A percentile compares a stretch with the other conserved stretches of the same genome.
phyloP scores from a whole-genome alignment of 2,113 vertebrate genomes.

The Triplophysa tibetana region DNA sequence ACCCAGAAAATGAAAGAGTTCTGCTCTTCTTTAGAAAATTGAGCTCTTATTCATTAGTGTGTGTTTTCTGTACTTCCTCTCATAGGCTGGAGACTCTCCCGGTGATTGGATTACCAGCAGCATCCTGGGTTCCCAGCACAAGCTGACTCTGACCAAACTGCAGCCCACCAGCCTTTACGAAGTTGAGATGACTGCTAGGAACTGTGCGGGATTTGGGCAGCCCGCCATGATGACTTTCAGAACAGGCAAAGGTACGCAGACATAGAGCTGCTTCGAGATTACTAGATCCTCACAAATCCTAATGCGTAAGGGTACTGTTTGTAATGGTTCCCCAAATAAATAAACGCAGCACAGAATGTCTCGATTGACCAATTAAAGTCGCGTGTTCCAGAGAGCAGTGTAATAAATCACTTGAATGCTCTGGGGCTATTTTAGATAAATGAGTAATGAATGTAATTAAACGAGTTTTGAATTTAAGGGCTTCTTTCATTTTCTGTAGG shows the following conservation, averaged over 20 bases:
- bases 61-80: conserved; percentile 36
- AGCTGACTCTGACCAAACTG: conserved; percentile 83
- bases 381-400: neutral
- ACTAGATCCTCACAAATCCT: neutral
- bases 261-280: neutral
- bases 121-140: conserved; percentile 84
- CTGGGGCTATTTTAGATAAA: neutral
- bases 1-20: no score
- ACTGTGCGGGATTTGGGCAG: conserved; percentile 90
- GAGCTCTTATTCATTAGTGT: neutral
- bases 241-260: conserved; percentile 79
- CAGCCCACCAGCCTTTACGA: conserved; percentile 93
- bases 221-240: conserved; percentile 98
- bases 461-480: neutral
- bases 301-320: neutral
- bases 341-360: neutral
- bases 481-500: conserved; percentile 53
- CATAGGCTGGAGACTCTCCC: conserved; percentile 81
- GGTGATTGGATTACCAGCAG: conserved; percentile 82
- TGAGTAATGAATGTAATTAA: neutral
- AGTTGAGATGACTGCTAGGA: conserved; percentile 93
- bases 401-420: neutral
- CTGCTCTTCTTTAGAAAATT: no score
- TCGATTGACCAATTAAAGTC: neutral
- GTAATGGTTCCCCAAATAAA: no score